A percentile compares a stretch with the other conserved stretches of the same genome.
These are phyloP conservation scores for Drosophila mauritiana DNA, from an alignment of 1,140 invertebrate genomes.

Conservation along the genomic window DNA sequence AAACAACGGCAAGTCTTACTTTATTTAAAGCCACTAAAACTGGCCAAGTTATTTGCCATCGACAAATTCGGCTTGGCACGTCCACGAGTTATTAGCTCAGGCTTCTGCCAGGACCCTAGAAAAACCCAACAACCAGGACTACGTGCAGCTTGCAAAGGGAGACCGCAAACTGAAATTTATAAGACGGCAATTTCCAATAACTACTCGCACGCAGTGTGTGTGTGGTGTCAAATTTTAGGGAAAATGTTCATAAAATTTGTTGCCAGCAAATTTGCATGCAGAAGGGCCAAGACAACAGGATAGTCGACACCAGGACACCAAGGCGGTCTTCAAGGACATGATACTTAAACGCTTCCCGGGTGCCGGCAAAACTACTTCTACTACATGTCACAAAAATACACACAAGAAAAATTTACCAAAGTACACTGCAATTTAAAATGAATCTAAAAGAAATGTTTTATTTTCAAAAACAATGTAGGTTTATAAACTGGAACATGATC, in stretches of 20 bases:
- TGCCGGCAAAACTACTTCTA: slow-evolving; percentile 55
- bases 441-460: not conserved
- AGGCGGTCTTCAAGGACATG: slow-evolving; percentile 70
- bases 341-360: slow-evolving; percentile 68
- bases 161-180: slow-evolving; percentile 77
- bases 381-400: slow-evolving; percentile 37
- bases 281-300: slow-evolving; percentile 24
- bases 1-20: slow-evolving; percentile 58
- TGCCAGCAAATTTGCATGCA: slow-evolving; percentile 73
- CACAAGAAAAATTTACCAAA: slow-evolving; percentile 2
- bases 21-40: slow-evolving; percentile 73
- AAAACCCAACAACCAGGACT: slow-evolving; percentile 25
- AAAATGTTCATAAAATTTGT: slow-evolving; percentile 79
- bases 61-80: slow-evolving; percentile 71
- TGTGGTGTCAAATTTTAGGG: slow-evolving; percentile 73
- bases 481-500: no score
- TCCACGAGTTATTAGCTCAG: slow-evolving; percentile 72
- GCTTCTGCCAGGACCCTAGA: slow-evolving; percentile 18
- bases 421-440: no score
- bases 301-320: slow-evolving; percentile 12
- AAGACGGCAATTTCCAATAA: slow-evolving; percentile 74
- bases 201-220: slow-evolving; percentile 34
- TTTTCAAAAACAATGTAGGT: no score
- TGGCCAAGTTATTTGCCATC: slow-evolving; percentile 65
- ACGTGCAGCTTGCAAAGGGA: slow-evolving; percentile 61